Conservation (phyloP, 2,888 invertebrate species). For the Chrysodeixis includens region DNA sequence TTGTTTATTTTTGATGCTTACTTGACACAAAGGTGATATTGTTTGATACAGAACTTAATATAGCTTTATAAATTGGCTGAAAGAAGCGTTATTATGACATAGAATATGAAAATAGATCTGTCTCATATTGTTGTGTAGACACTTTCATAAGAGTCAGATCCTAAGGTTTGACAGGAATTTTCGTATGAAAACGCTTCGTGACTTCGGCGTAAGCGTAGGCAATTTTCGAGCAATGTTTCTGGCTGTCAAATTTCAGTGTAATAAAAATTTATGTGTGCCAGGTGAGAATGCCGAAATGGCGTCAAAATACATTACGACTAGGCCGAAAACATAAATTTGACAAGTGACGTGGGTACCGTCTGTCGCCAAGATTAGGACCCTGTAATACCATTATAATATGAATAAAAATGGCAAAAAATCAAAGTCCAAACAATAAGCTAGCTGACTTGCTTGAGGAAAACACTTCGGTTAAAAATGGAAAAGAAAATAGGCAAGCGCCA, state of each 20-base stretch:
- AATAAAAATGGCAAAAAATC: slow-evolving; percentile 7
- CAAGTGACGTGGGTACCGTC: slow-evolving; percentile 35
- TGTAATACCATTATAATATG: slow-evolving; percentile 12
- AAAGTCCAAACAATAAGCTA: neutral
- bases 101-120: slow-evolving; percentile 4
- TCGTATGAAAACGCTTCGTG: slow-evolving; percentile 3
- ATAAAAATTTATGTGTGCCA: slow-evolving; percentile 38
- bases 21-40: neutral
- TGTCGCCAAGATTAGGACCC: slow-evolving; percentile 23
- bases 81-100: neutral
- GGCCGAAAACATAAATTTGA: slow-evolving; percentile 40
- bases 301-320: slow-evolving; percentile 35
- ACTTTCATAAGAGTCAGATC: slow-evolving; percentile 6
- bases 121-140: neutral
- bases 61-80: neutral
- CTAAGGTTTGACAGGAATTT: slow-evolving; percentile 6
- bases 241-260: slow-evolving; percentile 40
- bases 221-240: slow-evolving; percentile 29
- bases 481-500: neutral
- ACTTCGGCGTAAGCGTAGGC: slow-evolving; percentile 7
- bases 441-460: neutral
- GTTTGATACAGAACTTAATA: neutral
- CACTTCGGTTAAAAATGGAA: slow-evolving; percentile 10
- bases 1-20: too few relatives aligned
- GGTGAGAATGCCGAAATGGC: slow-evolving; percentile 30